Base-by-base conservation (phyloP, 2,797 vertebrate species). In the Argyrosomus regius region DNA sequence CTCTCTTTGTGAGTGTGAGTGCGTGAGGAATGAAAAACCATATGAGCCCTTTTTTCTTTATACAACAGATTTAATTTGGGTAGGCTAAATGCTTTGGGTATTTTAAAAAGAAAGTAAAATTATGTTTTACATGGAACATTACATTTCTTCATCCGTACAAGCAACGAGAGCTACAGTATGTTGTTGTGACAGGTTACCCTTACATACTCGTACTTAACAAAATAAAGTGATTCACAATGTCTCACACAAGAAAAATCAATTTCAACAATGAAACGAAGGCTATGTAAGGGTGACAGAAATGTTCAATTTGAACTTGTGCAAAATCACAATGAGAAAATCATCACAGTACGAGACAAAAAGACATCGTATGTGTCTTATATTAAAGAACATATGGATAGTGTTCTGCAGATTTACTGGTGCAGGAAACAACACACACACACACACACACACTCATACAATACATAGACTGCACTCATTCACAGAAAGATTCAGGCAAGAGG, bases 31-130 rank as follows among this genome's bases (percentile, higher is more conserved):
- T 12, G 24, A 62, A 68, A 56, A 74, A 58, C 12, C n/a, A 13
- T 24, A 4, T 28, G 31, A 61, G 11, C 35, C 7, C 48, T 10
- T 57, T 68, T 74, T 8, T 81, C 48, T 81, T 81, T 35, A 54
- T 53, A 61, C 54, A 68, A 76, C 56, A 70, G 59, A 56, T 91
- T 88, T 88, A 90, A 91, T 89, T 92, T 84, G 74, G 65, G 54
- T 75, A 18, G 49, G 6, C n/a, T 82, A 58, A 79, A 88, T 78
- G 39, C 58, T 39, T 81, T 80, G 10, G 18, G 22, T 80, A 80
- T 57, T 59, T 80, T 70, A 41, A 85, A 85, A 58, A 20, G 53
- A 22, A 79, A 70, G 43, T 60, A 63, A 65, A 82, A 72, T 61
- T 12, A 41, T 16, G 35, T 64, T 82, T 78, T 56, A 76, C 35